Evolutionary conservation across 2,113 vertebrate species (phyloP).

Genomic region (Falcunculus frontatus): DNA sequence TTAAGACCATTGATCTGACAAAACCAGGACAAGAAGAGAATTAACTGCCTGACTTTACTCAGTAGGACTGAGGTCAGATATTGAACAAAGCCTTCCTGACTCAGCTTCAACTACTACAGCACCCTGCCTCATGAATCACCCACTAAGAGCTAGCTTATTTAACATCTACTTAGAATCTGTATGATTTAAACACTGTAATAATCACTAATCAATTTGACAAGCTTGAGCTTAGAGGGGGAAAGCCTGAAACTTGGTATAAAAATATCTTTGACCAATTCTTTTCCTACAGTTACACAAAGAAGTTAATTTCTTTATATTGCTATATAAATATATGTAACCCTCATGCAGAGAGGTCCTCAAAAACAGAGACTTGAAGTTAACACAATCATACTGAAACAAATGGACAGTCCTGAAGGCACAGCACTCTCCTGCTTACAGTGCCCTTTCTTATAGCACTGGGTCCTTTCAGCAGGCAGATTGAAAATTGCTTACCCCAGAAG

Average conservation of each 20-base stretch:
- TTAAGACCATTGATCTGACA: neutral
- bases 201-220: conserved; percentile 27
- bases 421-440: neutral
- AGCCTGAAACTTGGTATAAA: neutral
- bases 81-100: neutral
- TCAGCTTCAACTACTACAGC: neutral
- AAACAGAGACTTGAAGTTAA: neutral
- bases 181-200: conserved; percentile 11
- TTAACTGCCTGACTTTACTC: neutral
- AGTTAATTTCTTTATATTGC: neutral
- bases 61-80: neutral
- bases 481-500: neutral
- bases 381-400: neutral
- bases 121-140: neutral
- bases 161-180: neutral
- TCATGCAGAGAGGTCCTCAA: neutral
- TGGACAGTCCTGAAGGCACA: neutral
- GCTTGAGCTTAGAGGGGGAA: neutral
- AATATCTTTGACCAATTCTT: neutral
- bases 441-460: neutral
- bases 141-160: neutral
- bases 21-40: neutral
- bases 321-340: neutral
- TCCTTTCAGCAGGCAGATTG: neutral
- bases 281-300: neutral